Percentiles rank a stretch among this genome's conserved stretches.
These are phyloP conservation scores for Perizoma affinitatum DNA, from an alignment of 2,888 invertebrate species.

Conservation along the genomic window DNA sequence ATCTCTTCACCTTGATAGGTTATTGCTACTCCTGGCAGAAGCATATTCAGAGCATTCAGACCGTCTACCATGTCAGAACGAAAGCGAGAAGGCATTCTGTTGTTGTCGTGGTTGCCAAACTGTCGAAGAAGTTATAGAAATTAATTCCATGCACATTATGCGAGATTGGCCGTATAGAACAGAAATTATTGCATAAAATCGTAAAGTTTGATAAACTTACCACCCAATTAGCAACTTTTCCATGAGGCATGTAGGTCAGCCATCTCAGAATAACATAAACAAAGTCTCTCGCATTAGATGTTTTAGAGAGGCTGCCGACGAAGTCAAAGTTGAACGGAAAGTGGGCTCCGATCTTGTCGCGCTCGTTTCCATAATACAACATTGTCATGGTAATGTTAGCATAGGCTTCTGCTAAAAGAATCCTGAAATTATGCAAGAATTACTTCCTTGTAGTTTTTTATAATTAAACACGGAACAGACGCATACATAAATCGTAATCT, in stretches of 20 bases:
- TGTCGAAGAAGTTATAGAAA: slow-evolving; percentile 46
- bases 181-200: no score
- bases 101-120: slow-evolving; percentile 89
- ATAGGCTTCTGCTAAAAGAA: slow-evolving; percentile 86
- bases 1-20: slow-evolving; percentile 94
- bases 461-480: neutral
- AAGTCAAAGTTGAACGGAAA: slow-evolving; percentile 88
- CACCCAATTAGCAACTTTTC: slow-evolving; percentile 86
- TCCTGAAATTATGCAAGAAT: slow-evolving; percentile 51
- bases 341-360: slow-evolving; percentile 75
- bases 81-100: slow-evolving; percentile 85
- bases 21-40: slow-evolving; percentile 91
- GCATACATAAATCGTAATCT: no score
- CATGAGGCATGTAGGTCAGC: slow-evolving; percentile 84
- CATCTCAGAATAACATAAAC: slow-evolving; percentile 81
- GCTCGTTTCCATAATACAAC: slow-evolving; percentile 84
- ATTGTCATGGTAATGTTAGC: slow-evolving; percentile 81
- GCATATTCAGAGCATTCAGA: slow-evolving; percentile 87
- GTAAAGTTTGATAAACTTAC: slow-evolving; percentile 60
- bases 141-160: no score
- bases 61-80: slow-evolving; percentile 87
- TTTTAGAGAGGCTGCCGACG: slow-evolving; percentile 71
- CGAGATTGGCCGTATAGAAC: no score
- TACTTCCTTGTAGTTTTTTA: no score
- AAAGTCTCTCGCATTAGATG: slow-evolving; percentile 75